These are phyloP conservation scores for Thunnus thynnus DNA, from an alignment of 2,113 vertebrate genomes.

Conservation along the genomic window DNA sequence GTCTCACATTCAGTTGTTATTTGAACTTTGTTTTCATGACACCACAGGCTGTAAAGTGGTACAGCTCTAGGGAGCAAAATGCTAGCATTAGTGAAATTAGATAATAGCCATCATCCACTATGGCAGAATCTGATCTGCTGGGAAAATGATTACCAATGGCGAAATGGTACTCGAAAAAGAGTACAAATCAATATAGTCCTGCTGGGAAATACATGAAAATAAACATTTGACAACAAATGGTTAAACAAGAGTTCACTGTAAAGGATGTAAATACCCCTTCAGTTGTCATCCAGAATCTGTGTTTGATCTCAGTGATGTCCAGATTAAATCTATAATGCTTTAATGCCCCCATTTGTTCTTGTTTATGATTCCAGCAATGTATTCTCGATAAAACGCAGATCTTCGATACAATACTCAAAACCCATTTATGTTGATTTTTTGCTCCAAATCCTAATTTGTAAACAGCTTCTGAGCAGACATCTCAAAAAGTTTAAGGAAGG, in stretches of 20 bases:
- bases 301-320: slow-evolving; percentile 26
- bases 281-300: slow-evolving; percentile 14
- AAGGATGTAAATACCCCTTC: slow-evolving; percentile 18
- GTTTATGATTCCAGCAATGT: slow-evolving; percentile 2
- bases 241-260: slow-evolving; percentile 36
- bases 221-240: slow-evolving; percentile 43
- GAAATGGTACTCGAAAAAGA: slow-evolving; percentile 39
- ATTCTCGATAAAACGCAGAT: slow-evolving; percentile 26
- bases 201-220: slow-evolving; percentile 42
- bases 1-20: slow-evolving; percentile 11
- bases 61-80: slow-evolving; percentile 25
- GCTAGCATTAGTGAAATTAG: slow-evolving; percentile 71
- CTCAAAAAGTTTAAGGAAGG: neutral
- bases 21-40: slow-evolving; percentile 35
- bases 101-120: slow-evolving; percentile 51
- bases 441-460: slow-evolving; percentile 7
- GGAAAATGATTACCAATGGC: slow-evolving; percentile 53
- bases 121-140: slow-evolving; percentile 74
- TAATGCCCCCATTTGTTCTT: slow-evolving; percentile 44
- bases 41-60: slow-evolving; percentile 22
- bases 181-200: slow-evolving; percentile 62
- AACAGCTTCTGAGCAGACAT: slow-evolving; percentile 13
- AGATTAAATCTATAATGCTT: slow-evolving; percentile 33
- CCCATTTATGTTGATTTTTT: slow-evolving; percentile 3
- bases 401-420: neutral